Evolutionary conservation across 2,113 vertebrate species (phyloP).

Genomic region (Protobothrops flavoviridis): DNA sequence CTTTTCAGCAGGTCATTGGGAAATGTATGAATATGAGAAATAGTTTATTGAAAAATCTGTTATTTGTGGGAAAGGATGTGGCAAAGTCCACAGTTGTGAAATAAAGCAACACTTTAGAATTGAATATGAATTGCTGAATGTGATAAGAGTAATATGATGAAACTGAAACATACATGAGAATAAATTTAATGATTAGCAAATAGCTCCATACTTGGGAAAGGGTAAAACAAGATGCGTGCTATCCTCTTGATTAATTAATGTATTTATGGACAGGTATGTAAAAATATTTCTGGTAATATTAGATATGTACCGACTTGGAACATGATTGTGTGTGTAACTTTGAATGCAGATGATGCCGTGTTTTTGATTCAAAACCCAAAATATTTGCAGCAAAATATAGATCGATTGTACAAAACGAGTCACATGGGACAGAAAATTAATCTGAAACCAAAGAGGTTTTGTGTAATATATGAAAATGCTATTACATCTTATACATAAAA

Average conservation of each 20-base stretch:
- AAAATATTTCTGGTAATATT: not conserved
- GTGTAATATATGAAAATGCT: not conserved
- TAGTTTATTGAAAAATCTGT: not conserved
- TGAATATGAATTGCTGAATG: not conserved
- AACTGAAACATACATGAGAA: not conserved
- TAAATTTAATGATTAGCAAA: not conserved
- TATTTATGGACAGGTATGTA: not conserved
- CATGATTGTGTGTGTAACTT: not conserved
- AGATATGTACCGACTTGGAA: not conserved
- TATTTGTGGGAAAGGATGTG: not conserved
- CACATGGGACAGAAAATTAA: not conserved
- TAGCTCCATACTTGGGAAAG: not conserved
- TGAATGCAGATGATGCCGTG: not conserved
- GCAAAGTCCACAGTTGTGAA: not conserved
- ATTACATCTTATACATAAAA: not conserved
- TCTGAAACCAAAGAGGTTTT: not conserved
- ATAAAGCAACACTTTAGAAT: not conserved
- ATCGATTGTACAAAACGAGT: not conserved
- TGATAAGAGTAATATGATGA: not conserved
- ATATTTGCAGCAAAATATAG: not conserved
- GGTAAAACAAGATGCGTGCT: not conserved
- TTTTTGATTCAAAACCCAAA: not conserved
- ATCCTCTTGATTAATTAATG: not conserved
- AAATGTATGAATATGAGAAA: not conserved
- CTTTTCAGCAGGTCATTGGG: not conserved